Evolutionary conservation across 1,140 invertebrate genomes (phyloP).

Genomic region (Camponotus vicinus): DNA sequence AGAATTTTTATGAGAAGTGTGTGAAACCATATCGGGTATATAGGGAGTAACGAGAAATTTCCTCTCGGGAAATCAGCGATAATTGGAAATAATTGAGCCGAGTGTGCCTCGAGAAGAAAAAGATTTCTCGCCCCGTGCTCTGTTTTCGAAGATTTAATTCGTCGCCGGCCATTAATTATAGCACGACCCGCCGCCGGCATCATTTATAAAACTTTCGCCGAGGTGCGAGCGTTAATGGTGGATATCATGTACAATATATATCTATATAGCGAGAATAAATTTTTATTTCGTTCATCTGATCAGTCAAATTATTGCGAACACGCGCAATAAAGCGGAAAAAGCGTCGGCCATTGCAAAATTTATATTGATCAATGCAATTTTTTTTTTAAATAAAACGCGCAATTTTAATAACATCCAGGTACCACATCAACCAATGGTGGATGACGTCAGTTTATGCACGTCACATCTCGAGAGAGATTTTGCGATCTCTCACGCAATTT

Average conservation of each 20-base stretch:
- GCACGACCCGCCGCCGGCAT: not conserved
- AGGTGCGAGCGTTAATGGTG: slow-evolving; percentile 14
- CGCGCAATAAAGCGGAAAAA: not conserved
- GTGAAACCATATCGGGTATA: not conserved
- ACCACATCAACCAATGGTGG: not conserved
- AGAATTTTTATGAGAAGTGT: slow-evolving; percentile 25
- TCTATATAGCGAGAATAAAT: not conserved
- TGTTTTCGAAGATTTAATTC: slow-evolving; percentile 49
- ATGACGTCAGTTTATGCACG: slow-evolving; percentile 12
- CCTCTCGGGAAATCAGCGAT: slow-evolving; percentile 27
- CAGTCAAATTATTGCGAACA: slow-evolving; percentile 20
- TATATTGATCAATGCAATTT: not conserved
- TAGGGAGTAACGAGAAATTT: not conserved
- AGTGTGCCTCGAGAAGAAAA: not conserved
- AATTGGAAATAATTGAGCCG: slow-evolving; percentile 49
- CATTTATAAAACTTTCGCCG: slow-evolving; percentile 41
- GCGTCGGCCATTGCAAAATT: not conserved
- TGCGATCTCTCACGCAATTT: slow-evolving; percentile 42
- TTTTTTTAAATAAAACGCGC: not conserved
- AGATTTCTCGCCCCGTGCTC: not conserved
- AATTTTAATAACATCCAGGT: slow-evolving; percentile 2
- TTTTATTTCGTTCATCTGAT: not conserved
- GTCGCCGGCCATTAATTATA: slow-evolving; percentile 34
- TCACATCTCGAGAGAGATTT: slow-evolving; percentile 31
- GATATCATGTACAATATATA: not conserved